phyloP scores from a whole-genome alignment of 2,113 vertebrate species.

The Aegithalos caudatus region DNA sequence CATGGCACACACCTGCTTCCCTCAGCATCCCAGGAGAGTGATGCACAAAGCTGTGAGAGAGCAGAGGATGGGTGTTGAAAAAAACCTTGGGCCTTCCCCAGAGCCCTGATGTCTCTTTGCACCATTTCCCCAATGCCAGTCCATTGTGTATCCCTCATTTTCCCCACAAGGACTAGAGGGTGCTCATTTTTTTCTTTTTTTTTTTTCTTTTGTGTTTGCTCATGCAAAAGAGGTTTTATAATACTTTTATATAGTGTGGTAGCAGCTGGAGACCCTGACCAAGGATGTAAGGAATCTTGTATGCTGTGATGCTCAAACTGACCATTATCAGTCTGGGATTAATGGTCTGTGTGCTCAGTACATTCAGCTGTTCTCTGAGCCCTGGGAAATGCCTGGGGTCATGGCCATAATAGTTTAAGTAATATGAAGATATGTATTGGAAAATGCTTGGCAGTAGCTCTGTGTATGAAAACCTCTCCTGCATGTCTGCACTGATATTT shows the following conservation, averaged over 20 bases:
- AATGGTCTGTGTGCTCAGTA: not conserved
- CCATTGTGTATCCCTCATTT: rapidly evolving
- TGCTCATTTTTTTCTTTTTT: not conserved
- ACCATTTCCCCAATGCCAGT: not conserved
- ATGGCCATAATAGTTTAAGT: not conserved
- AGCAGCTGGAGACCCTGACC: not conserved
- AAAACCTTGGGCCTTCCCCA: not conserved
- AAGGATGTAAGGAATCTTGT: not conserved
- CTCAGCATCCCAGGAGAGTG: rapidly evolving
- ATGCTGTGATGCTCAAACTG: not conserved
- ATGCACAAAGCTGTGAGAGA: not conserved
- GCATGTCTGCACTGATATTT: not conserved
- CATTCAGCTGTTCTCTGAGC: not conserved
- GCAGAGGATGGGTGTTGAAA: not conserved
- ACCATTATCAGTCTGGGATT: not conserved
- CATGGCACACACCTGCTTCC: not conserved
- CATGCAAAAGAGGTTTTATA: not conserved
- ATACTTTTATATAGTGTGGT: not conserved
- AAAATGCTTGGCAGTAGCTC: not conserved
- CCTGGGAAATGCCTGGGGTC: not conserved
- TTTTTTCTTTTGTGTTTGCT: not conserved
- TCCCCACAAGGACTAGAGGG: not conserved
- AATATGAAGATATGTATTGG: not conserved
- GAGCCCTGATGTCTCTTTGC: not conserved
- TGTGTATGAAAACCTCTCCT: not conserved